Evolutionary conservation across 2,888 invertebrate genomes (phyloP), one percentile per base, ranked within the genome.

Genomic region (Brachylomia viminalis): DNA sequence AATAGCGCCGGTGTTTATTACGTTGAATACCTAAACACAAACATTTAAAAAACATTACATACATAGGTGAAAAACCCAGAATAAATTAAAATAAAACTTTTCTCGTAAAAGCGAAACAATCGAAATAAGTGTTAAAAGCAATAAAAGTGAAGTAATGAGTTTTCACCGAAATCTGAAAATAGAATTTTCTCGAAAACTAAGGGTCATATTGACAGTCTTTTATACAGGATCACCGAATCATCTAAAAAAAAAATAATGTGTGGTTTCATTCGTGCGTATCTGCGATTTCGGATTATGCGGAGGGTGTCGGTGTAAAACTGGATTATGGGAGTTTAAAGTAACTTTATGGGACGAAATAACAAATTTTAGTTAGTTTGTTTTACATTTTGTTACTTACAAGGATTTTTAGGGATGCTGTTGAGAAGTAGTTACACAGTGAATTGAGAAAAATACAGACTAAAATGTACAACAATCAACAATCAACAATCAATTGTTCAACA

Each of bases 51-150:
- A 70, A 70, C 2, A 58, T 23, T 42, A n/a, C 3, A 15, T 59
- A 30, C 30, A 17, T 23, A 66, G 81, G 74, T 74, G 52, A 62
- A 56, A 67, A 61, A 20, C 67, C 20, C 45, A 58, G 67, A 79
- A 52, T 47, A 56, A 64, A 76, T 80, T 74, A 75, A 66, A 66
- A 54, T 66, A 75, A 81, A 65, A 81, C 52, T 47, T 54, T 78
- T 33, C 17, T 47, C 23, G 45, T 78, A 61, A 68, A 67, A 79
- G 38, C 30, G 23, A 77, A 67, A 83, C 71, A 71, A 80, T 80
- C 56, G 71, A 49, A 70, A 52, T 45, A 70, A 82, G 66, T 83
- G 78, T 66, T 62, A n/a, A 54, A 66, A 69, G 54, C n/a, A 56
- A 49, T 62, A 54, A 47, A 58, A 68, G 20, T 1, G 10, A 71